Evolutionary conservation across 2,113 vertebrate genomes (phyloP), one percentile per base, ranked within the genome.

Genomic region (Heterochromis multidens): DNA sequence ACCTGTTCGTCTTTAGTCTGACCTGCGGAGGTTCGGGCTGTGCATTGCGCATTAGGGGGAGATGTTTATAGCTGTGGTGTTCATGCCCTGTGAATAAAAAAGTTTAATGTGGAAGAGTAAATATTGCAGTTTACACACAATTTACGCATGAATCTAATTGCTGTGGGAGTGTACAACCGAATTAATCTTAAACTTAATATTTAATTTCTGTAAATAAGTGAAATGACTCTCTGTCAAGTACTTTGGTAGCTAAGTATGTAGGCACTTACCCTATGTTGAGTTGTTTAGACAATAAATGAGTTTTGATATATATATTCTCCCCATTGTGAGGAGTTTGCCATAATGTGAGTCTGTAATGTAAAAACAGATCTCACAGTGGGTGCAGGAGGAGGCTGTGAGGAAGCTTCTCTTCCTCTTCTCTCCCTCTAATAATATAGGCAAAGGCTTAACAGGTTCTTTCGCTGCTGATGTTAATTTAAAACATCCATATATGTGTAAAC

Each of bases 101-200:
- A 0, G 25, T 72, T 49, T 52, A 0, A 49, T 21, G 0, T 3
- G 65, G 67, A 72, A 29, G 5, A 72, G 1, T 49, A 72, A 7
- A 43, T 40, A 3, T 40, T 65, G 65, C 65, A 0, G 65, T 70
- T 43, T 83, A 81, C 63, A 72, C 79, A 19, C 43, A 65, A 3
- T 77, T 90, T 90, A 85, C 81, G 82, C 89, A 49, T 78, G 7
- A 56, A 31, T 67, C 3, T 60, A 13, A 43, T 61, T 19, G 14
- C 25, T 60, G 35, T 21, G 14, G 3, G 6, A 19, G 14, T 33
- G 7, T 23, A 9, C 6, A 31, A 1, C 5, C 3, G 3, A 14
- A 21, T 40, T 33, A 10, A 4, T 14, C n/a, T 52, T 16, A 74
- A 31, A 33, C 12, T 0, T 19, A 62, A 7, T 56, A 35, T 31